phyloP scores from a whole-genome alignment of 2,888 invertebrate species.

The Venusia cambrica region DNA sequence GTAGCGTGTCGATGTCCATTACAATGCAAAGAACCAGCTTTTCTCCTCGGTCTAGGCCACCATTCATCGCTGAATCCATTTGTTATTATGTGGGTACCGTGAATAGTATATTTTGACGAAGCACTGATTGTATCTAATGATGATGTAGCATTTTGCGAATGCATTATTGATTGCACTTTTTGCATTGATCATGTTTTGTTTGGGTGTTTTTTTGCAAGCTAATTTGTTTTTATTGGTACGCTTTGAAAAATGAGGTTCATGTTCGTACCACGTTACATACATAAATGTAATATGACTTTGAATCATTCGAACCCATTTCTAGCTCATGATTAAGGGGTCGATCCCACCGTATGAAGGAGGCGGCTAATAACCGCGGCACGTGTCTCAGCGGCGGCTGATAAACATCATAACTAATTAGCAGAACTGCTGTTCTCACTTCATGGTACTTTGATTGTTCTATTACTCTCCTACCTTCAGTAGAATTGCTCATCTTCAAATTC shows the following conservation, averaged over 20 bases:
- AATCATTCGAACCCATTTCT: no score
- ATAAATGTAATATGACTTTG: no score
- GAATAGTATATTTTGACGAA: slow-evolving; percentile 33
- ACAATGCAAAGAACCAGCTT: slow-evolving; percentile 4
- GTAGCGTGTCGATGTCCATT: no score
- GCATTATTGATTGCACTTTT: slow-evolving; percentile 20
- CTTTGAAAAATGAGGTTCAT: no score
- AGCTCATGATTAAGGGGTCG: no score
- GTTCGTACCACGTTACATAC: no score
- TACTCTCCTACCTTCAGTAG: no score
- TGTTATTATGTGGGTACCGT: slow-evolving; percentile 23
- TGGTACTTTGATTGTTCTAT: slow-evolving; percentile 12
- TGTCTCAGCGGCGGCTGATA: slow-evolving; percentile 22
- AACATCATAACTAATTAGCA: slow-evolving; percentile 24
- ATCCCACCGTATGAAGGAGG: slow-evolving; percentile 7
- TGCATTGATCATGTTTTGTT: slow-evolving; percentile 30
- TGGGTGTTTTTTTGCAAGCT: slow-evolving; percentile 11
- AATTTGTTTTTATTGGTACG: no score
- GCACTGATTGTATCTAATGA: slow-evolving; percentile 58
- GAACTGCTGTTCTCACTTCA: slow-evolving; percentile 14
- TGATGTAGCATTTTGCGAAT: slow-evolving; percentile 61
- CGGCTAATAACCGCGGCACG: slow-evolving; percentile 21
- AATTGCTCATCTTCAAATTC: no score
- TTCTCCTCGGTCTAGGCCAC: not conserved
- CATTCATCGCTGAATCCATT: slow-evolving; percentile 17